Conservation (phyloP, 2,888 invertebrate species). For the Dioctria rufipes region DNA sequence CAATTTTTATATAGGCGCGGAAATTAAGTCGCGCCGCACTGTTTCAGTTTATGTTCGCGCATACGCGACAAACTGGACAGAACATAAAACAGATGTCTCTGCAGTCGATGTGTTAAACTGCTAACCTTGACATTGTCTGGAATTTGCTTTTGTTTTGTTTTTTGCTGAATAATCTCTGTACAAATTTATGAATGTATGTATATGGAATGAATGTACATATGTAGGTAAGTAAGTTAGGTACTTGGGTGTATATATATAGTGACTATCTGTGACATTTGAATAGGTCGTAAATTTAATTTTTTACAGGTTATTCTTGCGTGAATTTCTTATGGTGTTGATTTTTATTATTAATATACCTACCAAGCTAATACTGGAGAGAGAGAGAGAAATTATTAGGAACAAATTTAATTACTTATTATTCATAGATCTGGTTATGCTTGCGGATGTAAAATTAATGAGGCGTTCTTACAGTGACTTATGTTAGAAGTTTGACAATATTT, state of each 20-base stretch:
- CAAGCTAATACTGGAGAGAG: too few species aligned
- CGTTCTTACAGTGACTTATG: too few species aligned
- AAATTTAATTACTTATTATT: too few species aligned
- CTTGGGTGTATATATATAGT: too few species aligned
- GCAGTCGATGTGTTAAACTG: slow-evolving; percentile 46
- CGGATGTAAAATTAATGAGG: too few species aligned
- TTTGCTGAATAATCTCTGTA: slow-evolving; percentile 3
- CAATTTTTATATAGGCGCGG: slow-evolving; percentile 58
- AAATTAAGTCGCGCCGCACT: slow-evolving; percentile 49
- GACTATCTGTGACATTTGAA: slow-evolving; percentile 13
- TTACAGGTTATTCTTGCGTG: slow-evolving; percentile 30
- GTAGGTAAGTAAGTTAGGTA: background rate
- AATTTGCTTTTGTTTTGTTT: slow-evolving; percentile 29
- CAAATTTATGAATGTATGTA: background rate
- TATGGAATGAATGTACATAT: background rate
- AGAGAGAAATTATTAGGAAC: too few species aligned
- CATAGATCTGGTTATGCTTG: too few species aligned
- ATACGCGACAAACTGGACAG: slow-evolving; percentile 42
- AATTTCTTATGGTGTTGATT: slow-evolving; percentile 12
- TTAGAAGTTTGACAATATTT: too few species aligned
- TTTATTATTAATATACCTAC: background rate
- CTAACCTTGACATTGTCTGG: slow-evolving; percentile 48
- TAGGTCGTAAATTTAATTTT: slow-evolving; percentile 32
- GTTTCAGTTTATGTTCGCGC: slow-evolving; percentile 47
- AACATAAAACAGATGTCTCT: slow-evolving; percentile 39